A percentile compares a stretch with the other conserved stretches of the same genome.
These are phyloP conservation scores for Fragum whitleyi DNA, from an alignment of 2,888 invertebrate species.

Conservation along the genomic window DNA sequence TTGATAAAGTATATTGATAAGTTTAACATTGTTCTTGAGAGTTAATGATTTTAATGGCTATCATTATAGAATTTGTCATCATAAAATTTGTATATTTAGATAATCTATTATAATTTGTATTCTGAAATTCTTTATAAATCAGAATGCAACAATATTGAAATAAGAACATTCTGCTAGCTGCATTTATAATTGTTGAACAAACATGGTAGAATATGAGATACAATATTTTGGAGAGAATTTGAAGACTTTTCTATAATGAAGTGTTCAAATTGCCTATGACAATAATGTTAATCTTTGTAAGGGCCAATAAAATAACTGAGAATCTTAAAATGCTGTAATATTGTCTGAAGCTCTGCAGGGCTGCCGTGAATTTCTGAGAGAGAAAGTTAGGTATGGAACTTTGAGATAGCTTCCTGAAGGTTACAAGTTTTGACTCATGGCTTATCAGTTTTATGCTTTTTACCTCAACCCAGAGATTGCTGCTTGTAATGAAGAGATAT, in stretches of 20 bases:
- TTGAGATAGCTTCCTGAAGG: not conserved
- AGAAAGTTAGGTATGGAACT: not conserved
- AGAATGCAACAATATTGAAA: too few relatives aligned
- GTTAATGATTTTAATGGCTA: too few relatives aligned
- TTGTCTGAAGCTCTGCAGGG: not conserved
- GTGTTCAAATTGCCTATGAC: not conserved
- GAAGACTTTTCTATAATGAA: not conserved
- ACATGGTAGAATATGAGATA: too few relatives aligned
- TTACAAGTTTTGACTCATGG: constrained; percentile 10
- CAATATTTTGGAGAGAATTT: too few relatives aligned
- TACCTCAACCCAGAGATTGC: constrained; percentile 4
- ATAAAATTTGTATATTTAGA: too few relatives aligned
- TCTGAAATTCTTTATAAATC: too few relatives aligned
- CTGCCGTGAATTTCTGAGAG: not conserved
- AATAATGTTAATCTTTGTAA: not conserved
- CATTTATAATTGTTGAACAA: too few relatives aligned
- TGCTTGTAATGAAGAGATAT: constrained; percentile 14
- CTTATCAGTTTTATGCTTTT: constrained; percentile 21
- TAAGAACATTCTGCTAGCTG: too few relatives aligned
- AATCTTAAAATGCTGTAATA: not conserved
- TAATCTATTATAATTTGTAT: too few relatives aligned
- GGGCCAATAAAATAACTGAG: not conserved
- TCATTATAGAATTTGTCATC: too few relatives aligned
- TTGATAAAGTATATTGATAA: too few relatives aligned
- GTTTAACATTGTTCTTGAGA: too few relatives aligned